Base-by-base conservation (phyloP, 2,113 vertebrate genomes). In the Apistogramma diplotaenia region DNA sequence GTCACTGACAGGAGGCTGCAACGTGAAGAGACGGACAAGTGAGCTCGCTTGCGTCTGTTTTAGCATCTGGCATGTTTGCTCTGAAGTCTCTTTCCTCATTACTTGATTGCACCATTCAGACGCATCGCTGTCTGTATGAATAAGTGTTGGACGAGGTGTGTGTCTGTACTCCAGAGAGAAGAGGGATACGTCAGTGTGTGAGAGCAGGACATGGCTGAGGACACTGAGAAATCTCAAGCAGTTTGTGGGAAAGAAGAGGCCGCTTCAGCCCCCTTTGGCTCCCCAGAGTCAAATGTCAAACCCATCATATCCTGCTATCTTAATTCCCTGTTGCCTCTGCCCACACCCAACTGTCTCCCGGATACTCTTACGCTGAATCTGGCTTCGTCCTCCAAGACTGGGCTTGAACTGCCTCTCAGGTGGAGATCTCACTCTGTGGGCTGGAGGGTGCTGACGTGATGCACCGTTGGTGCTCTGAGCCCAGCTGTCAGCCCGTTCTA, bases 231-330 rank as follows among this genome's bases (percentile, higher is more conserved):
- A 61, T 78, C 70, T 71, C 21, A 8, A 73, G 79, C 56, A 43
- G 74, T 74, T 43, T 80, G 73, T 3, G 25, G 33, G 78, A 84
- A 58, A 81, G 23, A 56, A 56, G 67, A 86, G 76, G 71, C 57
- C 21, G 6, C 58, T 31, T 23, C 9, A 23, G 40, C 61, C 59
- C 49, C 21, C 19, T 51, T 27, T n/a, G 25, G 53, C 72, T 75
- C 81, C 82, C 58, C 35, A 18, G 83, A 76, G 83, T 80, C 57
- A n/a, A 72, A 86, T 76, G 59, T 88, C 89, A 75, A 46, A 59
- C 70, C 71, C 88, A 72, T 88, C 87, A 73, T 18, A 85, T 77
- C 79, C 85, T 77, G 60, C 83, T 58, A 29, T 86, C 88, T 89
- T 83, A 81, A 91, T 86, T 80, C 77, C 58, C 43, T 15, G 27